Conservation (phyloP, 2,113 vertebrate genomes). For the Psittacula cyanocephala region DNA sequence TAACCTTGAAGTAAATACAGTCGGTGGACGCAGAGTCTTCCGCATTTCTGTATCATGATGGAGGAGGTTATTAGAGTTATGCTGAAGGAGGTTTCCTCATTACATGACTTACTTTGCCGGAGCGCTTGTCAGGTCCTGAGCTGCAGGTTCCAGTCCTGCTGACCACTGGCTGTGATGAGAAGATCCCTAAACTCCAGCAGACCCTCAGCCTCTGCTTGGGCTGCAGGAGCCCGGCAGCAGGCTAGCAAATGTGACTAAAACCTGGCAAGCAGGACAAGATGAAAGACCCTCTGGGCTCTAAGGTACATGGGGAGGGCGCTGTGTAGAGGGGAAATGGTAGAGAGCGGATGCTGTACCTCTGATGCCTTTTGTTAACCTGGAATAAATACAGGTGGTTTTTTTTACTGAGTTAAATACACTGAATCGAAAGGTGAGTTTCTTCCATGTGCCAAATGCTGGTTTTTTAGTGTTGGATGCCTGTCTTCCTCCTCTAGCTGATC, state of each 20-base stretch:
- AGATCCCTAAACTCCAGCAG: background rate
- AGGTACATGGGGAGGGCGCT: background rate
- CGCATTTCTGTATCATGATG: accelerated
- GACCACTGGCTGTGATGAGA: background rate
- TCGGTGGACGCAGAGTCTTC: background rate
- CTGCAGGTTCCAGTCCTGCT: background rate
- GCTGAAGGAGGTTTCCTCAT: background rate
- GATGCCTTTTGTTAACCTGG: background rate
- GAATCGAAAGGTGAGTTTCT: background rate
- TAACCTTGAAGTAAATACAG: background rate
- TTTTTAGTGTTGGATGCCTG: background rate
- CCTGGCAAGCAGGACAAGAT: background rate
- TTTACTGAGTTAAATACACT: background rate
- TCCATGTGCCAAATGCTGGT: background rate
- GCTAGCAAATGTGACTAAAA: background rate
- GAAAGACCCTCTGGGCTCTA: background rate
- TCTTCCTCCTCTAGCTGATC: background rate
- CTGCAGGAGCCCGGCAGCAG: background rate
- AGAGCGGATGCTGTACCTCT: background rate
- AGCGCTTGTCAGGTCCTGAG: background rate
- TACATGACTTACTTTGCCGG: background rate
- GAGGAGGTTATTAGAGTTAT: background rate
- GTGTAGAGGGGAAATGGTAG: background rate
- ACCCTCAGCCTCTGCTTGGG: background rate
- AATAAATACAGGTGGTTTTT: background rate